Percentiles rank a stretch among this genome's conserved stretches.
These are phyloP conservation scores for Rhinoraja longicauda DNA, from an alignment of 2,797 vertebrate genomes.

Conservation along the genomic window DNA sequence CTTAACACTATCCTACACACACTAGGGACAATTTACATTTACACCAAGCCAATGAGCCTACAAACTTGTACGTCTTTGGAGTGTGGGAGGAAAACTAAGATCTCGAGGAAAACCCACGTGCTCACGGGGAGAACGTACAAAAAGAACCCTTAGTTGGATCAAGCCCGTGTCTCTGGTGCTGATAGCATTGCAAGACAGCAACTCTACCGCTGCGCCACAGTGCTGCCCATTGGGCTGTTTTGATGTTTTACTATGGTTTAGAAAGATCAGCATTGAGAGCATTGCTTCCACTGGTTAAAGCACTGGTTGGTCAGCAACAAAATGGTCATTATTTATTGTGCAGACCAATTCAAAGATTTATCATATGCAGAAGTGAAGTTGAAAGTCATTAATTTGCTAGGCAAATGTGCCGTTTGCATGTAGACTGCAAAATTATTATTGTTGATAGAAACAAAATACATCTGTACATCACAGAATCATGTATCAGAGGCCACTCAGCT, in stretches of 20 bases:
- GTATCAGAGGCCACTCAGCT: neutral
- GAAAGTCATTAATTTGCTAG: neutral
- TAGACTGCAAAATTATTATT: neutral
- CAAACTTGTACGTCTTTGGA: too few relatives aligned
- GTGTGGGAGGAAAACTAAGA: too few relatives aligned
- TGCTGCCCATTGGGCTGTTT: too few relatives aligned
- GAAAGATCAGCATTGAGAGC: neutral
- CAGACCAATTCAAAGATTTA: neutral
- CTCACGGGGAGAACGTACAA: too few relatives aligned
- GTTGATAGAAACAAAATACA: neutral
- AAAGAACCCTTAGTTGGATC: too few relatives aligned
- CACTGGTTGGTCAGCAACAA: neutral
- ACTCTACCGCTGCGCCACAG: too few relatives aligned
- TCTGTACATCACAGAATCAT: neutral
- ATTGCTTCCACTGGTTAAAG: neutral
- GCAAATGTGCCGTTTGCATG: neutral
- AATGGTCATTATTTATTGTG: neutral
- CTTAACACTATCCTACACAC: too few relatives aligned
- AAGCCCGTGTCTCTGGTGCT: too few relatives aligned
- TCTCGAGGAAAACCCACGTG: too few relatives aligned
- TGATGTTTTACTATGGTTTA: neutral
- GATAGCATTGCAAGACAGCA: too few relatives aligned
- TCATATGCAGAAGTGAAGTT: neutral
- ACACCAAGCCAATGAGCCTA: too few relatives aligned
- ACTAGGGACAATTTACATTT: too few relatives aligned